Conservation (phyloP, 2,797 vertebrate genomes). For the Epinephelus coioides region DNA sequence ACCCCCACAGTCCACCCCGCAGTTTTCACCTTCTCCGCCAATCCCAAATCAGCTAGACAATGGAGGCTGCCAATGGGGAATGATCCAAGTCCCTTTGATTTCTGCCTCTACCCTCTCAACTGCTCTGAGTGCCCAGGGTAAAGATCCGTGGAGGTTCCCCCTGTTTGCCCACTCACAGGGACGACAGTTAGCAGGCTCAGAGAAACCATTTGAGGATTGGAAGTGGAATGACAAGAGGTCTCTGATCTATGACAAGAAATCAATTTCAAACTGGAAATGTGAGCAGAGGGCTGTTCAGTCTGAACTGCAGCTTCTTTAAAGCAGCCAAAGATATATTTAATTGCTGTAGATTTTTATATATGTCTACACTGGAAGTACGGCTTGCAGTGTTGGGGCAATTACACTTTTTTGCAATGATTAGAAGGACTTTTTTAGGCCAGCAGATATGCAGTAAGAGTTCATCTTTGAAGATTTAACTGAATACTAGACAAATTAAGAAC, state of each 20-base stretch:
- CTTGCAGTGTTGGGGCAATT: slow-evolving; percentile 76
- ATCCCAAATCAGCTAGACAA: slow-evolving; percentile 85
- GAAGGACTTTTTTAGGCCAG: slow-evolving; percentile 80
- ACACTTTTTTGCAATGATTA: slow-evolving; percentile 81
- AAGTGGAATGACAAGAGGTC: slow-evolving; percentile 83
- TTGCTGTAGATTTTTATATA: slow-evolving; percentile 83
- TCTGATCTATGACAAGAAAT: slow-evolving; percentile 88
- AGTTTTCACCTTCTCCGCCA: slow-evolving; percentile 77
- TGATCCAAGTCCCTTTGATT: slow-evolving; percentile 84
- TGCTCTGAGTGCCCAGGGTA: slow-evolving; percentile 81
- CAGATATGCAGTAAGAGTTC: slow-evolving; percentile 83
- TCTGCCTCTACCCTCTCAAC: slow-evolving; percentile 73
- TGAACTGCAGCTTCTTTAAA: slow-evolving; percentile 73
- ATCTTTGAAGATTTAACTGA: slow-evolving; percentile 87
- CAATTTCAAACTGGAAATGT: slow-evolving; percentile 84
- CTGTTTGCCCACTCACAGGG: slow-evolving; percentile 78
- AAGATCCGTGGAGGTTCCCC: slow-evolving; percentile 84
- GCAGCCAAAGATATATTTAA: slow-evolving; percentile 80
- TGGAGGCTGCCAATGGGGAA: slow-evolving; percentile 83
- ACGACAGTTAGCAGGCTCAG: slow-evolving; percentile 75
- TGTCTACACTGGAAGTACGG: slow-evolving; percentile 63
- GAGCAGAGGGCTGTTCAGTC: slow-evolving; percentile 72
- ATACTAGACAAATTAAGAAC: slow-evolving; percentile 84
- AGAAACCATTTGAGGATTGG: slow-evolving; percentile 82
- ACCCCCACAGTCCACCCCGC: slow-evolving; percentile 69